Conservation (phyloP, 2,888 invertebrate species). For the Troglohyphantes excavatus region DNA sequence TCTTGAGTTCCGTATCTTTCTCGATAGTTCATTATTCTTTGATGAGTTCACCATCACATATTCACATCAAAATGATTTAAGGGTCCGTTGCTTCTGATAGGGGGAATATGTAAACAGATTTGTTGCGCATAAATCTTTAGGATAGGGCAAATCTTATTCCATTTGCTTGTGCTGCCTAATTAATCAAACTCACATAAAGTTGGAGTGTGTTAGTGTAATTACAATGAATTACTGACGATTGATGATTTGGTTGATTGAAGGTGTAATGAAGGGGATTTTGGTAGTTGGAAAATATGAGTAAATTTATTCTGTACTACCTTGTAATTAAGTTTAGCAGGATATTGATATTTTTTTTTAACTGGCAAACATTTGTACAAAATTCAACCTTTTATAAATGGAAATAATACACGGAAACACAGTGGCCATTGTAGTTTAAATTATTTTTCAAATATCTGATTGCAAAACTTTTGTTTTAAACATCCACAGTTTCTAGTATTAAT, state of each 20-base stretch:
- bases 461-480: no score
- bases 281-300: no score
- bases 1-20: not conserved
- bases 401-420: no score
- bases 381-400: no score
- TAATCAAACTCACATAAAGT: not conserved
- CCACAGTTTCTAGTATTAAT: no score
- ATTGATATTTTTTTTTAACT: no score
- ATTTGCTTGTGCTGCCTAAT: not conserved
- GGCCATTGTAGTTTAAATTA: no score
- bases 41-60: constrained; percentile 1
- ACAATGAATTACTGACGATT: not conserved
- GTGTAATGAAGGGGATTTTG: constrained; percentile 7
- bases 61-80: constrained; percentile 35
- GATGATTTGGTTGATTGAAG: not conserved
- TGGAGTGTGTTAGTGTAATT: not conserved
- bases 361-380: no score
- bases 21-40: constrained; percentile 40
- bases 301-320: no score
- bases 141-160: constrained; percentile 18
- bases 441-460: no score
- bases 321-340: no score
- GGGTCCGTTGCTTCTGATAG: not conserved
- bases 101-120: constrained; percentile 10
- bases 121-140: constrained; percentile 19